A percentile compares a stretch with the other conserved stretches of the same genome.
Conservation (phyloP, 1,140 invertebrate genomes). For the Drosophila simulans region DNA sequence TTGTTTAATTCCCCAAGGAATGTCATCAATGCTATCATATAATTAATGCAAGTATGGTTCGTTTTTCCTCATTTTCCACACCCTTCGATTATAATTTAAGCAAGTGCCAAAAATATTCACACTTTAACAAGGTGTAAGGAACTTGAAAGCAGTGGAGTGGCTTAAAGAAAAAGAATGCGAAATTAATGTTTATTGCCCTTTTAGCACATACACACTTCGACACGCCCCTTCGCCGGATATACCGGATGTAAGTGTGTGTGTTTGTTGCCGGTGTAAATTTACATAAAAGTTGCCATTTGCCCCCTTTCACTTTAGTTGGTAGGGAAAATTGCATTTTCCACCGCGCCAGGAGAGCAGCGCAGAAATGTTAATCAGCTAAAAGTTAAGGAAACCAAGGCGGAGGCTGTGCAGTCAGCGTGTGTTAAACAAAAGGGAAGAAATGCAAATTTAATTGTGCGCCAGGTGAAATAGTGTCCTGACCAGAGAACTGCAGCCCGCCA, state of each 20-base stretch:
- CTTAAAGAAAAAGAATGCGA: conserved; percentile 52
- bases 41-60: no score
- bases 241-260: not conserved
- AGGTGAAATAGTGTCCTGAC: conserved; percentile 80
- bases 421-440: conserved; percentile 64
- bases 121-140: conserved; percentile 37
- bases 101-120: conserved; percentile 44
- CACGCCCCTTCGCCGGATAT: conserved; percentile 28
- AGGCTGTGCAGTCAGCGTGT: conserved; percentile 26
- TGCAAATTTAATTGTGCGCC: conserved; percentile 82
- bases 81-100: conserved; percentile 57
- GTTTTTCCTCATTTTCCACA: not conserved
- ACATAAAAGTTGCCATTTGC: conserved; percentile 76
- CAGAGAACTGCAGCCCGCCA: no score
- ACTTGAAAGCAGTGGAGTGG: conserved; percentile 17
- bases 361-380: conserved; percentile 82
- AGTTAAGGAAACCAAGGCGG: conserved; percentile 58
- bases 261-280: conserved; percentile 62
- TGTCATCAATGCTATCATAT: no score
- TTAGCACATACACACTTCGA: conserved; percentile 78
- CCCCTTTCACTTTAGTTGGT: conserved; percentile 50
- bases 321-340: conserved; percentile 74
- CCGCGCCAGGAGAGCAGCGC: conserved; percentile 33
- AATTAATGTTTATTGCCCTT: conserved; percentile 82
- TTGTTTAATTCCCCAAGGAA: not conserved